phyloP scores from a whole-genome alignment of 2,113 vertebrate genomes.

The Brienomyrus longianalis region DNA sequence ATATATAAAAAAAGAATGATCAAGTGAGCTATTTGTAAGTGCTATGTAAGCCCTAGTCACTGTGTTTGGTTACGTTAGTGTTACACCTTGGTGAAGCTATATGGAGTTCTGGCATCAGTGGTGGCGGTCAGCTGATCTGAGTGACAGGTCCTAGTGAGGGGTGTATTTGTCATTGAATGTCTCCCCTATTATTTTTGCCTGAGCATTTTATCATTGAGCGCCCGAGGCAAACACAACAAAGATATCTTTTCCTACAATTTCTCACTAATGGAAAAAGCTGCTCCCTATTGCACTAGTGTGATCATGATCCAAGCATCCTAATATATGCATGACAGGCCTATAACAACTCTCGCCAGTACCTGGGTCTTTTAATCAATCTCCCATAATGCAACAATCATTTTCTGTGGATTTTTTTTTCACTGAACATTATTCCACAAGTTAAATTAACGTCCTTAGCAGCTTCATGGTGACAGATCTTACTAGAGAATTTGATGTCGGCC shows the following conservation, averaged over 20 bases:
- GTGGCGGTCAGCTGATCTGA: not conserved
- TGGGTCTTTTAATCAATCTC: not conserved
- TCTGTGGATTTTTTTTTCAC: not conserved
- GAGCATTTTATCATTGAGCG: not conserved
- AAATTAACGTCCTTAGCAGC: not conserved
- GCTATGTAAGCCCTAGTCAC: not conserved
- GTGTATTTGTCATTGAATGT: not conserved
- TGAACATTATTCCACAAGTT: not conserved
- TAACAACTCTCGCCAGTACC: not conserved
- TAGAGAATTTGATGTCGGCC: not conserved
- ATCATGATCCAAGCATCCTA: not conserved
- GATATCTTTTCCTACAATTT: not conserved
- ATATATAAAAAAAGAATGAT: not conserved
- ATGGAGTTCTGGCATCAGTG: not conserved
- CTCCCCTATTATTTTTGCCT: not conserved
- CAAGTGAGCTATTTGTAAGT: not conserved
- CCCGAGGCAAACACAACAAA: not conserved
- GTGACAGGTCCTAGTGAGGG: not conserved
- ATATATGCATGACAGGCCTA: not conserved
- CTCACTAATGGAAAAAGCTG: not conserved
- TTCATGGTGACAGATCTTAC: not conserved
- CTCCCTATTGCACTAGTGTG: not conserved
- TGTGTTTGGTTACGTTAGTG: not conserved
- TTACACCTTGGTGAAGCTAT: not conserved
- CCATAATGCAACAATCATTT: not conserved